Conservation (phyloP, 2,888 invertebrate species). For the Therioaphis trifolii region DNA sequence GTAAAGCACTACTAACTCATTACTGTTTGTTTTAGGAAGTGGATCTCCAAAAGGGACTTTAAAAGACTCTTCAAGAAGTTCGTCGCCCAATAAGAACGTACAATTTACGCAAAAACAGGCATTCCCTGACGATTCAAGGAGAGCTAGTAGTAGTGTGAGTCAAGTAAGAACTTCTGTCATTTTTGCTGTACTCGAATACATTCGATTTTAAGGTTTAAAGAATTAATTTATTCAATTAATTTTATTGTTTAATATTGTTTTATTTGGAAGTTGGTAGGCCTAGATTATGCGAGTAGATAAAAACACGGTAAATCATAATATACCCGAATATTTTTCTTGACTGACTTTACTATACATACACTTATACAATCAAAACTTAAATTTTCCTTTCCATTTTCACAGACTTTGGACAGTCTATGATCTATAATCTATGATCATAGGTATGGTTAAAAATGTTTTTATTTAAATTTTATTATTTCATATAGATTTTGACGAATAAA, state of each 20-base stretch:
- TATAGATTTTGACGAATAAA: no score
- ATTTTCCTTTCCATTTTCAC: no score
- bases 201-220: neutral
- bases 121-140: constrained; percentile 69
- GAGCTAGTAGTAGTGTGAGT: constrained; percentile 80
- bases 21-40: constrained; percentile 41
- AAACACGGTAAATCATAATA: no score
- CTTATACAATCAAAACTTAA: no score
- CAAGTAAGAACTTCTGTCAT: constrained; percentile 71
- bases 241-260: neutral
- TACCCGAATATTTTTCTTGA: no score
- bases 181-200: neutral
- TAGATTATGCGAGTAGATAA: no score
- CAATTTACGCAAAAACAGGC: constrained; percentile 41
- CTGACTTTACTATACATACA: no score
- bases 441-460: no score
- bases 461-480: no score
- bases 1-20: neutral
- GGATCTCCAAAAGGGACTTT: constrained; percentile 50
- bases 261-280: no score
- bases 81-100: constrained; percentile 38
- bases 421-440: no score
- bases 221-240: neutral
- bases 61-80: constrained; percentile 38
- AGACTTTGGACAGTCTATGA: no score